phyloP scores from a whole-genome alignment of 2,888 invertebrate genomes.

The Omphaloscelis lunosa region DNA sequence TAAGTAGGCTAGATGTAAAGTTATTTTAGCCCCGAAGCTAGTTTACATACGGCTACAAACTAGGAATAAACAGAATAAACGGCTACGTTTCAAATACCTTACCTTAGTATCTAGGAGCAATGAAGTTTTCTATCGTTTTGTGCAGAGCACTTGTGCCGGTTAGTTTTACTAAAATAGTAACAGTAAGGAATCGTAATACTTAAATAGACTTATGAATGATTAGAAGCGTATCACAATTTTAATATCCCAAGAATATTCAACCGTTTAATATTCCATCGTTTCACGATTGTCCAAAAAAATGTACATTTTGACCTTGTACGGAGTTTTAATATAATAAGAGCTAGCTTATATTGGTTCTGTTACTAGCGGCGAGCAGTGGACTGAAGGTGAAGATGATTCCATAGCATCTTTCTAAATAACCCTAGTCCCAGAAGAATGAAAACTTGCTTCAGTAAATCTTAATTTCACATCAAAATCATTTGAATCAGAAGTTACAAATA shows the following conservation, averaged over 20 bases:
- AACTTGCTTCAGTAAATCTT: neutral
- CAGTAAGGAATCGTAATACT: conserved; percentile 2
- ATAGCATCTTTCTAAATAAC: neutral
- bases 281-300: too few relatives aligned
- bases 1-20: neutral
- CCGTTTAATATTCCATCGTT: too few relatives aligned
- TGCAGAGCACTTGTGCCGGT: conserved; percentile 32
- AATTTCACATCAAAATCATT: too few relatives aligned
- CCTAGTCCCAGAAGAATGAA: neutral
- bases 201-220: conserved; percentile 1
- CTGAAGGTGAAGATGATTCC: neutral
- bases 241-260: too few relatives aligned
- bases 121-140: neutral
- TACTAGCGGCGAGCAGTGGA: too few relatives aligned
- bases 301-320: neutral
- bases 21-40: conserved; percentile 10
- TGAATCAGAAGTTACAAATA: too few relatives aligned
- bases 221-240: neutral
- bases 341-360: neutral
- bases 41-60: neutral
- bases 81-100: conserved; percentile 11
- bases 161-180: neutral
- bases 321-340: too few relatives aligned
- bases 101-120: neutral
- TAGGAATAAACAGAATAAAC: conserved; percentile 6